Conservation (phyloP, 1,140 invertebrate genomes). For the Notospermus geniculatus region DNA sequence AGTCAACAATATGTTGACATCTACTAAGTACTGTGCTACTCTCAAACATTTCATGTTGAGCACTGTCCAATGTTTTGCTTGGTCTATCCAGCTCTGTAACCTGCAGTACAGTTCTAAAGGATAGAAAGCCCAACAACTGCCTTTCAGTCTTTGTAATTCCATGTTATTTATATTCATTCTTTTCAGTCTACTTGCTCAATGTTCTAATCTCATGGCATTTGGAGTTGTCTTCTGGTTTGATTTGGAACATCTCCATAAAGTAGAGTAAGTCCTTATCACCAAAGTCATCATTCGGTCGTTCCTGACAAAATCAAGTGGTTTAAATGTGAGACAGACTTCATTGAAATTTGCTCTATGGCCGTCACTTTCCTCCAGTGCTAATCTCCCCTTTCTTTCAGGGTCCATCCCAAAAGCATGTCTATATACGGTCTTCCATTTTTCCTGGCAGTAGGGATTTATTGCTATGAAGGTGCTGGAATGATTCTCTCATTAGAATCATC, state of each 20-base stretch:
- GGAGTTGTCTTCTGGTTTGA: conserved; percentile 61
- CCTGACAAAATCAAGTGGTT: neutral
- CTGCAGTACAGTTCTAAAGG: no score
- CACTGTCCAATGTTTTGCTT: no score
- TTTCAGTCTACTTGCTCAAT: conserved; percentile 50
- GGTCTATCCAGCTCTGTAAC: no score
- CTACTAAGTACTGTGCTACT: no score
- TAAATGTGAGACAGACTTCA: no score
- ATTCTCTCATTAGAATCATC: conserved; percentile 57
- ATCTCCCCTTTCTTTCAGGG: conserved; percentile 40
- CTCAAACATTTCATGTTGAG: no score
- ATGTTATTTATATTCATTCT: neutral
- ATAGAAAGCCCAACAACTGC: no score
- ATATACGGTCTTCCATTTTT: conserved; percentile 57
- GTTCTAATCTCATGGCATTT: conserved; percentile 57
- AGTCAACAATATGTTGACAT: no score
- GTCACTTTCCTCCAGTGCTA: no score
- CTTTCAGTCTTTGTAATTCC: no score
- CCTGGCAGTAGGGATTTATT: conserved; percentile 58
- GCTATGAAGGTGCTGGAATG: conserved; percentile 60
- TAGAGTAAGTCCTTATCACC: conserved; percentile 47
- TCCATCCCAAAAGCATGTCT: conserved; percentile 56
- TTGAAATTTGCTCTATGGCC: no score
- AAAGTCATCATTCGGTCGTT: neutral
- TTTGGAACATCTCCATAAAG: conserved; percentile 56